These are phyloP conservation scores for Heliocidaris erythrogramma DNA, from an alignment of 35 echinoderm and acorn worm species.

Conservation along the genomic window DNA sequence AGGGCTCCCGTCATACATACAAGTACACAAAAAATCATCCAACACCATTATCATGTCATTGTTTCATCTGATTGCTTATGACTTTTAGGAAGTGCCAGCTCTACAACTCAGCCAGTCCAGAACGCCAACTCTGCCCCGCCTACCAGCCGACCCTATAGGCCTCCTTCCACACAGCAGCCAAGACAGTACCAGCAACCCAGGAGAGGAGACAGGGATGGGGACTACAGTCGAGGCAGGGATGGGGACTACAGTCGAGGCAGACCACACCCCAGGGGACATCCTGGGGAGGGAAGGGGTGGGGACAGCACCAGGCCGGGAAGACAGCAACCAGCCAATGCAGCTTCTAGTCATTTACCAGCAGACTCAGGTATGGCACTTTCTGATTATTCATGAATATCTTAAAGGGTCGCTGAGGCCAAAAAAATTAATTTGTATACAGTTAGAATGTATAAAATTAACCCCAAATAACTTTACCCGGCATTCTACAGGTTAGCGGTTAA, in stretches of 20 bases:
- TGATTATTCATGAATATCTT: too few relatives aligned
- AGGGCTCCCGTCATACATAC: too few relatives aligned
- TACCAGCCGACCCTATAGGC: neutral
- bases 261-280: constrained; percentile 1
- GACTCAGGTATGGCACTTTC: neutral
- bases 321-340: constrained; percentile 8
- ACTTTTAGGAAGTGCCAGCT: neutral
- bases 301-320: neutral
- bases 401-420: too few relatives aligned
- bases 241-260: neutral
- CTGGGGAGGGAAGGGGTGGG: neutral
- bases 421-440: too few relatives aligned
- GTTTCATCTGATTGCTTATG: neutral
- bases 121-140: neutral
- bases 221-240: neutral
- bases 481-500: too few relatives aligned
- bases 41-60: neutral
- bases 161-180: neutral
- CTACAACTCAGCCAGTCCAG: neutral
- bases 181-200: constrained; percentile 1
- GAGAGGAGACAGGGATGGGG: neutral
- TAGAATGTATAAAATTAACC: too few relatives aligned
- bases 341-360: neutral
- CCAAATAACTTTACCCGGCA: too few relatives aligned
- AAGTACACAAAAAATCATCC: too few relatives aligned